Base-by-base conservation (phyloP, 2,888 invertebrate genomes). In the Melieria picta region DNA sequence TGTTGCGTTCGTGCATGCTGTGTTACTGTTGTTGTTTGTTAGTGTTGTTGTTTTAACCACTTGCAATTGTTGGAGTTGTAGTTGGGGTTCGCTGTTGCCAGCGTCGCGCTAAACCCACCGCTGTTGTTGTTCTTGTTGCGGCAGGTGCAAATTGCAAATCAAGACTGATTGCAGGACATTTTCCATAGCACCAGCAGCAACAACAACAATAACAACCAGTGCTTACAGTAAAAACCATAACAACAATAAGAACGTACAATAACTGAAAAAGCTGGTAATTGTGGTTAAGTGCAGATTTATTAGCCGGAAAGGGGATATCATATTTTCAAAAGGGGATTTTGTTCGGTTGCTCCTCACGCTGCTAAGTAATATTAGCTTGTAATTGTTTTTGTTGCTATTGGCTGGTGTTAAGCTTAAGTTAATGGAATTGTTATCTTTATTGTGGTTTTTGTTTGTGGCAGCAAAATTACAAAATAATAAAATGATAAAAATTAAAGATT, bases 121-220 rank as follows among this genome's bases (percentile, higher is more conserved):
- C n/a, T 61, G 9, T 58, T 11, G 63, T 13, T 50, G 50, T 58
- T 11, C 57, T 13, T 50, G 50, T 42, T 30, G 43, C 61, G 55
- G 46, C 65, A 69, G 69, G 66, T 73, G 78, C 77, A 81, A 80
- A 83, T 79, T 82, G 81, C 80, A 82, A 82, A 81, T 82, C 79
- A 76, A 82, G 82, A 82, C 83, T 82, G 83, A 83, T 82, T 82
- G 82, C 82, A 82, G 79, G 77, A 82, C 82, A 82, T 78, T 80
- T 79, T 77, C 74, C 30, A 30, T 30, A 30, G 1, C 30, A 30
- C 2, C 30, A 30, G 71, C 75, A 75, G 75, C 75, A 75, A 73
- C 77, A 73, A 75, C 72, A 30, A 30, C 2, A 30, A 30, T 3
- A 30, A 30, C 30, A 30, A 30, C 30, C 30, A 2, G 30, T 30